These are phyloP conservation scores for Morone chrysops DNA, from an alignment of 2,113 vertebrate genomes.

Conservation along the genomic window DNA sequence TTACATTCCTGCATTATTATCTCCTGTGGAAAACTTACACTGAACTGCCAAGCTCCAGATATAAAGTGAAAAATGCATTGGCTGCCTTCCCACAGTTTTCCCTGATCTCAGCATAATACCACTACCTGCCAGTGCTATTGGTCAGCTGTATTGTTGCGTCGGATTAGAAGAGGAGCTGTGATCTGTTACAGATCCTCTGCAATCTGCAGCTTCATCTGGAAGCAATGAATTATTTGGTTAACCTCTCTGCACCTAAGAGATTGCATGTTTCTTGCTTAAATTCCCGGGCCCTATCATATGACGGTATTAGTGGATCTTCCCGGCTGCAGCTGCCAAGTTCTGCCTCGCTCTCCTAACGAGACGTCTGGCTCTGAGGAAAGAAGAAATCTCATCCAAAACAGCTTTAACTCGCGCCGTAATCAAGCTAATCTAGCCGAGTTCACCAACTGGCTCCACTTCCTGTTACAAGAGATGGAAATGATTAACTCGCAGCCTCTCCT, in stretches of 20 bases:
- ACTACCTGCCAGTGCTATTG: not conserved
- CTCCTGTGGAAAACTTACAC: not conserved
- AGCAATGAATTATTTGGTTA: constrained; percentile 66
- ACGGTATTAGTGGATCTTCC: constrained; percentile 49
- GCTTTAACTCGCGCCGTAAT: constrained; percentile 39
- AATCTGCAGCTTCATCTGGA: constrained; percentile 63
- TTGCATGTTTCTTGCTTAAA: constrained; percentile 47
- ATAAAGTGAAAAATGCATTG: not conserved
- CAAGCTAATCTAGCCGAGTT: constrained; percentile 54
- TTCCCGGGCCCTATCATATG: constrained; percentile 51
- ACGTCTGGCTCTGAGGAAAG: constrained; percentile 28
- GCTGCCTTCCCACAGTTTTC: not conserved
- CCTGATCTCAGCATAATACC: constrained; percentile 22
- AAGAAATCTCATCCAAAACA: constrained; percentile 37
- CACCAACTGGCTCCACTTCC: constrained; percentile 53
- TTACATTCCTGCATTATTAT: not conserved
- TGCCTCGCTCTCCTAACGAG: constrained; percentile 48
- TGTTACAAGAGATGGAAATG: constrained; percentile 60
- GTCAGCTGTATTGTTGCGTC: not conserved
- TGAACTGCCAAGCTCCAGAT: not conserved
- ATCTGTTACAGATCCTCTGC: constrained; percentile 44
- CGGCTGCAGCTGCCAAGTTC: constrained; percentile 41
- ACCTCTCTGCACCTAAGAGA: constrained; percentile 51
- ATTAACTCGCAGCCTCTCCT: constrained; percentile 39
- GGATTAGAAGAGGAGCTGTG: constrained; percentile 32